Base-by-base conservation (phyloP, 2,888 invertebrate genomes). In the Calliphora vomitoria region DNA sequence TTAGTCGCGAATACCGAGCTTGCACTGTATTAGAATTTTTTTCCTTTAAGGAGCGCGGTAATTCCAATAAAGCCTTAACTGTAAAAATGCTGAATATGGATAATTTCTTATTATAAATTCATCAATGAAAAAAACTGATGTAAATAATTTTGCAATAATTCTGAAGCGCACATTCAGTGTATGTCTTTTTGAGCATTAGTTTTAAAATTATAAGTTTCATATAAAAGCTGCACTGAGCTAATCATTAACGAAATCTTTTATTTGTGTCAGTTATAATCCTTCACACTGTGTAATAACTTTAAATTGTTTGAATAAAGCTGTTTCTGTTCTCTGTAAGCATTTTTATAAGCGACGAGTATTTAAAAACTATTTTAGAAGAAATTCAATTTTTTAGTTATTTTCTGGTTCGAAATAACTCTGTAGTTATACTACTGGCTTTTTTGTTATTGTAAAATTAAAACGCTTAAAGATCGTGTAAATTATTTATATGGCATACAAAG, bases 401-500 rank as follows among this genome's bases (percentile, higher is more conserved):
- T 47, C 47, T 66, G 25, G n/a, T 18, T 31, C n/a, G 10, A 47
- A 35, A 55, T 20, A 64, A 72, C 64, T 64, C 15, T 13, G 6
- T 55, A 6, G 25, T 31, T 4, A 55, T 58, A 58, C 8, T 58
- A 58, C 8, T 15, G n/a, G n/a, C 18, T 10, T 11, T 5, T 25
- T 20, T 25, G 1, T 20, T 60, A 13, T 47, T 47, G 8, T 44
- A 66, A 58, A 72, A 71, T 15, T 64, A 66, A 74, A 85, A 68
- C 10, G 18, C 60, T 74, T 50, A 60, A 80, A 85, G 85, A 85
- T 85, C 80, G 80, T 80, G 85, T 80, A 80, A 85, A 85, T 80
- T 85, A 80, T 80, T 75, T 75, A 76, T 75, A 76, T 72, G 69
- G 58, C 60, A 69, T 62, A 72, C 41, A 81, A 41, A 83, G 60